Conservation (phyloP, 2,113 vertebrate genomes). For the Struthio camelus region DNA sequence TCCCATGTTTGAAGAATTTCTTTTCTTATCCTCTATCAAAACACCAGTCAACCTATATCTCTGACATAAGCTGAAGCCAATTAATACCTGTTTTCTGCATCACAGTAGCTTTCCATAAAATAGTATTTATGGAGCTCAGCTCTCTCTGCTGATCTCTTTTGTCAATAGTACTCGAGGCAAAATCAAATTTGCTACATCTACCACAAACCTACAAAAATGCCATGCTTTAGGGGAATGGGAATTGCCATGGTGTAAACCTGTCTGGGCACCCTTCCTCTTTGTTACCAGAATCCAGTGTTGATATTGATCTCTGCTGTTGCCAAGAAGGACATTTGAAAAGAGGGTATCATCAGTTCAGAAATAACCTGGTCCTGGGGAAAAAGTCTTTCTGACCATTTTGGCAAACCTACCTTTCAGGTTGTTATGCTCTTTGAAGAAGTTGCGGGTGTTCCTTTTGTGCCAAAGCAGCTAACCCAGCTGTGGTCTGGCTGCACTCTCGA, state of each 20-base stretch:
- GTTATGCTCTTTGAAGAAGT: background rate
- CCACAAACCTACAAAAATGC: background rate
- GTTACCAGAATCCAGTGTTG: background rate
- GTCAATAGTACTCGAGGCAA: background rate
- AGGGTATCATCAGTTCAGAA: background rate
- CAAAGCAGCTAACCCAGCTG: background rate
- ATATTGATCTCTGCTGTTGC: background rate
- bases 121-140: background rate
- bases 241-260: background rate
- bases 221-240: background rate
- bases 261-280: background rate
- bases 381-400: background rate
- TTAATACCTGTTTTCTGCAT: background rate
- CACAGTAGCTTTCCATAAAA: background rate
- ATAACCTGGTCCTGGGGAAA: background rate
- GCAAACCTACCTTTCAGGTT: background rate
- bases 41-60: background rate
- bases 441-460: background rate
- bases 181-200: background rate
- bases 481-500: background rate
- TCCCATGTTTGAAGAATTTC: background rate
- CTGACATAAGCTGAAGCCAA: background rate
- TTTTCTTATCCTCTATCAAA: background rate
- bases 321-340: background rate
- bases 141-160: background rate